Conservation (phyloP, 2,113 vertebrate species). For the Dasyornis broadbenti region DNA sequence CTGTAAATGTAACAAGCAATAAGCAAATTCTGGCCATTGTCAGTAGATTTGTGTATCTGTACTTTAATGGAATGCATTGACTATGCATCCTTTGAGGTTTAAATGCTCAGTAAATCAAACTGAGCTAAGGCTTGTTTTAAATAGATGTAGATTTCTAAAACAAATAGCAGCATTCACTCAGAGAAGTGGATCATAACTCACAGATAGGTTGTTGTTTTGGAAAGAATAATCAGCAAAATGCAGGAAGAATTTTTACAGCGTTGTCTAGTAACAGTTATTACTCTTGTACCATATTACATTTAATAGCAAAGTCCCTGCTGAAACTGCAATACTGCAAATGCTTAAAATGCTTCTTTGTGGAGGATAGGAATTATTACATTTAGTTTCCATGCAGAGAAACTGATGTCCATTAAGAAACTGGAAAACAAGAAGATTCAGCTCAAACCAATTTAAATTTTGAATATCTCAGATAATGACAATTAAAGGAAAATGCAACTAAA, state of each 20-base stretch:
- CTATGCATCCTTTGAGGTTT: slow-evolving; percentile 11
- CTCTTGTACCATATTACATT: background rate
- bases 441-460: background rate
- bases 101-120: slow-evolving; percentile 50
- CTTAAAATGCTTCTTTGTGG: background rate
- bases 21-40: slow-evolving; percentile 11
- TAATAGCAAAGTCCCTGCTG: background rate
- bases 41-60: slow-evolving; percentile 27
- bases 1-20: background rate
- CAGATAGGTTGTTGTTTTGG: background rate
- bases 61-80: slow-evolving; percentile 24
- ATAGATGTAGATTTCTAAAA: slow-evolving; percentile 38
- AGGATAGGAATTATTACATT: background rate
- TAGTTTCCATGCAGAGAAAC: background rate
- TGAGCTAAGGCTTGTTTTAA: slow-evolving; percentile 22
- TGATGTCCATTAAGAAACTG: background rate
- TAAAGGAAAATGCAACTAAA: background rate
- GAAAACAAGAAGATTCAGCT: background rate
- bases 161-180: slow-evolving; percentile 25
- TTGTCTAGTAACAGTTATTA: background rate
- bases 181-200: slow-evolving; percentile 39
- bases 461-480: background rate
- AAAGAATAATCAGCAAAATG: slow-evolving; percentile 36
- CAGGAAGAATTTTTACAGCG: background rate
- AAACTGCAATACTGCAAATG: background rate